phyloP scores from a whole-genome alignment of 92 coral and sea anemone species.

The Porites lobata region DNA sequence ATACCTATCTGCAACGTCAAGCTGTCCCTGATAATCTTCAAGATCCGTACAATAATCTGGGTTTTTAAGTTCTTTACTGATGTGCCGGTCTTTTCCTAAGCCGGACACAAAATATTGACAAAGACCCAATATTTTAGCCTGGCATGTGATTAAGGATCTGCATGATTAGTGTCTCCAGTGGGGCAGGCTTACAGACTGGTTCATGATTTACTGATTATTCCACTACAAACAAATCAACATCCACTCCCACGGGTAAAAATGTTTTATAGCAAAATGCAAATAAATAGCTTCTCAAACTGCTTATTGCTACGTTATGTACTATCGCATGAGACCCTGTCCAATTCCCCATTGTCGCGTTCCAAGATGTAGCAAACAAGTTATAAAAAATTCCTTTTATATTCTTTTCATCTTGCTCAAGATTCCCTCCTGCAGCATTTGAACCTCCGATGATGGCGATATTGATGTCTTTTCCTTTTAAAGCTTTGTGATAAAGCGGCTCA shows the following conservation, averaged over 20 bases:
- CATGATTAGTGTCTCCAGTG: background rate
- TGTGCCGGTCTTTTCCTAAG: background rate
- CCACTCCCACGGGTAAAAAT: background rate
- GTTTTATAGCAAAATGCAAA: background rate
- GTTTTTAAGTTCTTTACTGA: background rate
- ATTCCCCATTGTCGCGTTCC: background rate
- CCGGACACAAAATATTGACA: background rate
- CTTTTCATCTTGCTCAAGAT: background rate
- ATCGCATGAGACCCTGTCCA: background rate
- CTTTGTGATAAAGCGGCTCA: background rate
- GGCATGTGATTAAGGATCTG: background rate
- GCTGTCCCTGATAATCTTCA: background rate
- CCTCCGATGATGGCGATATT: background rate
- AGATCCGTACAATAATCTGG: background rate
- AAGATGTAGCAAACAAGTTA: background rate
- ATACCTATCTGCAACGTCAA: background rate
- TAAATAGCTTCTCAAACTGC: background rate
- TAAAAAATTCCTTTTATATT: background rate
- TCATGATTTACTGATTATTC: background rate
- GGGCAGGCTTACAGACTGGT: background rate
- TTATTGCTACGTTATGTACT: background rate
- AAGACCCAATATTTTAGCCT: background rate
- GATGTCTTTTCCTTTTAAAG: background rate
- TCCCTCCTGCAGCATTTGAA: background rate
- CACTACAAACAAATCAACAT: background rate